A percentile compares a stretch with the other conserved stretches of the same genome.
phyloP scores from a whole-genome alignment of 2,797 vertebrate genomes.

The Microcaecilia unicolor region DNA sequence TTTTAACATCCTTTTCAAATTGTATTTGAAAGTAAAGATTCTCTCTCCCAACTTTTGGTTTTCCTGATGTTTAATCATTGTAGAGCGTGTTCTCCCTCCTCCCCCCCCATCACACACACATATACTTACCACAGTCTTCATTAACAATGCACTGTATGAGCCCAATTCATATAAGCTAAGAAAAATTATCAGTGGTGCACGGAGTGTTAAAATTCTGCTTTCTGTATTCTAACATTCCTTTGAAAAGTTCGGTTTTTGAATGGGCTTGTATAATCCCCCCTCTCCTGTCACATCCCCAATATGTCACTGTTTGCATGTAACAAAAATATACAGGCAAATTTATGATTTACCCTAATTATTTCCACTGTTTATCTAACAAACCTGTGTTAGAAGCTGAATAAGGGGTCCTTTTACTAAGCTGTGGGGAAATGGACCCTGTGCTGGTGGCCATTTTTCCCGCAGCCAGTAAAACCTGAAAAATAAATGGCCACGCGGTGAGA shows the following conservation, averaged over 20 bases:
- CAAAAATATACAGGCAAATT: conserved; percentile 15
- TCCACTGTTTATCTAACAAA: too few species aligned
- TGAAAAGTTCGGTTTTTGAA: conserved; percentile 31
- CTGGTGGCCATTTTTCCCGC: too few species aligned
- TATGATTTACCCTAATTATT: conserved; percentile 22
- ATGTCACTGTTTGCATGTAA: conserved; percentile 9
- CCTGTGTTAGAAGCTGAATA: conserved; percentile 37
- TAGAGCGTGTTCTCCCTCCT: conserved; percentile 9
- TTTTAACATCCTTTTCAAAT: conserved; percentile 38
- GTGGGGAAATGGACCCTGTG: too few species aligned
- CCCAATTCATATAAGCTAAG: too few species aligned
- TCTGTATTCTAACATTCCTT: conserved; percentile 13
- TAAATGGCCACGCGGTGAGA: too few species aligned
- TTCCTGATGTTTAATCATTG: conserved; percentile 42
- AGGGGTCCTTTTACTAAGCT: too few species aligned
- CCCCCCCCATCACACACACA: too few species aligned
- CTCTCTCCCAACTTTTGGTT: conserved; percentile 52
- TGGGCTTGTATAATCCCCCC: conserved; percentile 12
- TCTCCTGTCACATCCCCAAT: conserved; percentile 33
- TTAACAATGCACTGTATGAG: too few species aligned
- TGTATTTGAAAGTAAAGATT: conserved; percentile 41
- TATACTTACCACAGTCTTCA: too few species aligned
- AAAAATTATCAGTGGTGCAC: too few species aligned
- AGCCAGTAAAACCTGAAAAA: too few species aligned
- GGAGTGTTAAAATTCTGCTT: conserved; percentile 12